These are phyloP conservation scores for Carlito syrichta DNA, from an alignment of 2,113 vertebrate species.

Conservation along the genomic window DNA sequence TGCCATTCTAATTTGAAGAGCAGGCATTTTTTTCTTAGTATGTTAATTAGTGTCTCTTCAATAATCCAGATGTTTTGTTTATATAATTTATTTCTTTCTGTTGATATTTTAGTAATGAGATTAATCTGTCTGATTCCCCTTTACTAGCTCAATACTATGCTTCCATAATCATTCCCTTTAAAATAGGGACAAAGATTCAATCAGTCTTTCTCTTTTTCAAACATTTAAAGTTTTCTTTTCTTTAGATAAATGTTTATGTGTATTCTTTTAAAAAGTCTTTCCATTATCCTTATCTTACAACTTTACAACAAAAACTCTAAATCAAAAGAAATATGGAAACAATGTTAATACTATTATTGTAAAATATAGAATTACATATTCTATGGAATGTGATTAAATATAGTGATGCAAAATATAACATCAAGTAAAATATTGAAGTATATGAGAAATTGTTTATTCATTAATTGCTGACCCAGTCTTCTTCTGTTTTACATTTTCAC, in stretches of 20 bases:
- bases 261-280: not conserved
- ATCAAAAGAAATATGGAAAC: not conserved
- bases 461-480: not conserved
- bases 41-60: slow-evolving; percentile 63
- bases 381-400: not conserved
- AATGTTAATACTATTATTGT: not conserved
- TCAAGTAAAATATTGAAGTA: not conserved
- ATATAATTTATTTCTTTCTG: slow-evolving; percentile 58
- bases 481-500: not conserved
- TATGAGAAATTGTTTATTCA: not conserved
- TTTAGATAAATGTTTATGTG: not conserved
- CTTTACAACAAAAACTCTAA: not conserved
- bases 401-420: not conserved
- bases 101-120: slow-evolving; percentile 67
- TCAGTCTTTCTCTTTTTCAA: not conserved
- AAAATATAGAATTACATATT: not conserved
- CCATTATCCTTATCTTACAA: not conserved
- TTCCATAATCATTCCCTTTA: slow-evolving; percentile 21
- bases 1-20: slow-evolving; percentile 52
- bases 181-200: not conserved
- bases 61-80: slow-evolving; percentile 70
- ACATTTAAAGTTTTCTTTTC: not conserved
- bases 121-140: slow-evolving; percentile 44
- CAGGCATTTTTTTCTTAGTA: slow-evolving; percentile 18
- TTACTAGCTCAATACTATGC: slow-evolving; percentile 12